These are phyloP conservation scores for Drosophila hamatofila DNA, from an alignment of 2,888 invertebrate species.

Conservation along the genomic window DNA sequence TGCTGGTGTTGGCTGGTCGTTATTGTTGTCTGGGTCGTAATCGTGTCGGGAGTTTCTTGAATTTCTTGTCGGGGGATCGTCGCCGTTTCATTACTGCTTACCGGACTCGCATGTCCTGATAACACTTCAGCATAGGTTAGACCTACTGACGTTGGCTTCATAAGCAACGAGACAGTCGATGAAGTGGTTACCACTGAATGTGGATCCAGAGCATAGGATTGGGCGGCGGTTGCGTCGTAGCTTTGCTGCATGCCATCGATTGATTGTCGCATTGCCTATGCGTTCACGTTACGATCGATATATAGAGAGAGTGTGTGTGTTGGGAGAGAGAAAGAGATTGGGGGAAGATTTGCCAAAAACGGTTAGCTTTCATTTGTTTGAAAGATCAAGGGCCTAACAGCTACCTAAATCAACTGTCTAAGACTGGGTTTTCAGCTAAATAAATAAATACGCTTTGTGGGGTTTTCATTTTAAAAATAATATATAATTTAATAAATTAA, in stretches of 20 bases:
- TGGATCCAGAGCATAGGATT: constrained; percentile 92
- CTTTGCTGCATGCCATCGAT: constrained; percentile 89
- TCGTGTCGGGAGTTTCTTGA: constrained; percentile 38
- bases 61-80: constrained; percentile 41
- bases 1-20: constrained; percentile 43
- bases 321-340: constrained; percentile 76
- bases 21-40: constrained; percentile 46
- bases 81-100: constrained; percentile 74
- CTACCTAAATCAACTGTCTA: constrained; percentile 34
- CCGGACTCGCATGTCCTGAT: constrained; percentile 87
- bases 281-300: constrained; percentile 59
- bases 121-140: constrained; percentile 90
- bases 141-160: constrained; percentile 85
- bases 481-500: constrained; percentile 66
- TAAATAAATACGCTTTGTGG: constrained; percentile 35
- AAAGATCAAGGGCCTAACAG: constrained; percentile 58
- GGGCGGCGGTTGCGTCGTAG: constrained; percentile 90
- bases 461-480: constrained; percentile 60
- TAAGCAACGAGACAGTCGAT: constrained; percentile 86
- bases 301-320: constrained; percentile 53
- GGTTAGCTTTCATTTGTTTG: constrained; percentile 83
- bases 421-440: constrained; percentile 30
- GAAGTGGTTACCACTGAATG: constrained; percentile 87
- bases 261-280: constrained; percentile 86
- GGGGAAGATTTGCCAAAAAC: constrained; percentile 85